A percentile compares a stretch with the other conserved stretches of the same genome.
These are phyloP conservation scores for Monochamus saltuarius DNA, from an alignment of 1,140 invertebrate species.

Conservation along the genomic window DNA sequence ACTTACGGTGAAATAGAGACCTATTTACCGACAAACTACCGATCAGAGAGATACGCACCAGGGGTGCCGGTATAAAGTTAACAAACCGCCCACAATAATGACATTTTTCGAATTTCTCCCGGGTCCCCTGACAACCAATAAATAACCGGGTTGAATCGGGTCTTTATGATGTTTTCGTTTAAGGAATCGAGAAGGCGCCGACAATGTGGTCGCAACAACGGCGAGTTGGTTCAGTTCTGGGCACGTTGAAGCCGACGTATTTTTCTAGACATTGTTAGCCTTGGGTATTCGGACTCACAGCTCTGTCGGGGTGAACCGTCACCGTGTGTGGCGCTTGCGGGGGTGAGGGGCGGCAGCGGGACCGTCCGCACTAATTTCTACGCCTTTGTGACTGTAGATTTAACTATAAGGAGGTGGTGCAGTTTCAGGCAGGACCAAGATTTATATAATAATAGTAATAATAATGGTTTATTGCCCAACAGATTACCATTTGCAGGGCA, in stretches of 20 bases:
- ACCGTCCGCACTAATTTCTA: conserved; percentile 7
- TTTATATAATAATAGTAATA: no score
- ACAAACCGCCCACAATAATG: conserved; percentile 40
- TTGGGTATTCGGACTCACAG: background rate
- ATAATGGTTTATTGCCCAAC: no score
- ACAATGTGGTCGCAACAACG: conserved; percentile 27
- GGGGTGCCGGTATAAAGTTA: conserved; percentile 31
- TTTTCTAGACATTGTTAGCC: background rate
- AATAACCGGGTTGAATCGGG: conserved; percentile 35
- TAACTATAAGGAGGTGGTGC: background rate
- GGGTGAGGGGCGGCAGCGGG: background rate
- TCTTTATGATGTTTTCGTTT: conserved; percentile 26
- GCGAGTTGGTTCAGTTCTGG: conserved; percentile 5
- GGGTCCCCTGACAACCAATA: conserved; percentile 35
- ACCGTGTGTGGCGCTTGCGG: conserved; percentile 26
- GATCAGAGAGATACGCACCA: no score
- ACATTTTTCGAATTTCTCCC: conserved; percentile 37
- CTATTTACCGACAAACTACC: no score
- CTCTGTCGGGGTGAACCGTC: conserved; percentile 9
- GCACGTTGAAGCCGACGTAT: background rate
- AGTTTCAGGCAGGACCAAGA: background rate
- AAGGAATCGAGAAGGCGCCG: conserved; percentile 14
- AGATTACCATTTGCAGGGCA: no score
- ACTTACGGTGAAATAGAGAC: no score
- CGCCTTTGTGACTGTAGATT: background rate